Base-by-base conservation (phyloP, 2,113 vertebrate species). In the Atherinomorus stipes region DNA sequence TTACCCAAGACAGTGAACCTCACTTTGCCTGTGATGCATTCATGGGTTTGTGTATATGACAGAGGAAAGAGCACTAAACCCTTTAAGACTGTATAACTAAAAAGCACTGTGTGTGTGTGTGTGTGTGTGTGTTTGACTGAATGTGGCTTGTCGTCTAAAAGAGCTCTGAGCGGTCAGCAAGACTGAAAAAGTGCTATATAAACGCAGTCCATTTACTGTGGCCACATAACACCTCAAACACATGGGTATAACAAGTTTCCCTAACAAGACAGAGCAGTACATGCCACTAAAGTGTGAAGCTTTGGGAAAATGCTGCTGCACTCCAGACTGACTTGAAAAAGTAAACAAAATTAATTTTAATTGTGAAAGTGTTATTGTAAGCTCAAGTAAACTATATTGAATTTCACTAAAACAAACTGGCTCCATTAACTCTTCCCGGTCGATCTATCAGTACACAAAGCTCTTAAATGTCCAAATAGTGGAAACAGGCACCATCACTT, bases 401-500 rank as follows among this genome's bases (percentile, higher is more conserved):
- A 26, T 51, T 64, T 74, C 50, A 52, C 4, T 6, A 9, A 16
- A 56, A 80, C 10, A 52, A 26, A 40, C 52, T 50, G 34, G 19
- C n/a, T 71, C 38, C 10, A 7, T 78, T 72, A 49, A 21, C 25
- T 34, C 7, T 2, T 11, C 12, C 34, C n/a, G 38, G 23, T 8
- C 11, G 6, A 81, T 54, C 28, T 18, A 34, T 73, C n/a, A 25
- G 22, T 9, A 66, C 66, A 78, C 21, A 62, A 53, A 73, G 40
- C 38, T 45, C 51, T 26, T 67, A 64, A 64, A 58, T n/a, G 47
- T 63, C 83, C 64, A 40, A 63, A 50, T 56, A 28, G 40, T 61
- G 21, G 59, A 81, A 54, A 28, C 28, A 51, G 65, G 38, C 75
- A 9, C 71, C 25, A 40, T 63, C 69, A 45, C 49, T 84, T 85